Conservation (phyloP, 2,888 invertebrate genomes). For the Harpalus rubripes region DNA sequence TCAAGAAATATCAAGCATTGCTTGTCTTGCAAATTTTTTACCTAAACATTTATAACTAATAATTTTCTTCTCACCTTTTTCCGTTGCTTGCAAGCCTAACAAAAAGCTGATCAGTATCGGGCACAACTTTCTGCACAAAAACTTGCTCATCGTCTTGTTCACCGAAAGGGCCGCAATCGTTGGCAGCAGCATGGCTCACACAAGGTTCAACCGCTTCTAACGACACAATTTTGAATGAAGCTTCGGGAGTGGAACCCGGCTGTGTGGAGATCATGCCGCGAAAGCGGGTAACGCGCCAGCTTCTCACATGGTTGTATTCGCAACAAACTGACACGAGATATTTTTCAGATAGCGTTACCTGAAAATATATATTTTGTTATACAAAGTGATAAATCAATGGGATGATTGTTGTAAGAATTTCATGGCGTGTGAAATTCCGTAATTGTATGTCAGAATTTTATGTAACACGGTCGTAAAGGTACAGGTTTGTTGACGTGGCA, state of each 20-base stretch:
- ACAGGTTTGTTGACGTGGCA: no score
- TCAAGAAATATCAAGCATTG: no score
- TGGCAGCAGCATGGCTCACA: constrained; percentile 82
- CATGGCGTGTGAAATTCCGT: neutral
- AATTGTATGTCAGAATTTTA: neutral
- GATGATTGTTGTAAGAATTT: no score
- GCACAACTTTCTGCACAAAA: constrained; percentile 98
- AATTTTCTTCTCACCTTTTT: constrained; percentile 90
- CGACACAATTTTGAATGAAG: constrained; percentile 97
- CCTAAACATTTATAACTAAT: neutral
- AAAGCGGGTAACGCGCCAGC: constrained; percentile 98
- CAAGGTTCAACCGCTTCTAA: constrained; percentile 85
- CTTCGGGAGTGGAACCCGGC: constrained; percentile 97
- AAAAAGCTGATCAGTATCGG: constrained; percentile 96
- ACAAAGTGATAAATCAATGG: no score
- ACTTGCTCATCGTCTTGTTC: constrained; percentile 99
- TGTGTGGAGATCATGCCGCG: constrained; percentile 99
- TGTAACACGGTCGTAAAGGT: neutral
- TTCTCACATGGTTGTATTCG: constrained; percentile 98
- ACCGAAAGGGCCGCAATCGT: constrained; percentile 93
- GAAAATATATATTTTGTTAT: neutral
- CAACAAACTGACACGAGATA: constrained; percentile 97
- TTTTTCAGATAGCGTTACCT: constrained; percentile 96
- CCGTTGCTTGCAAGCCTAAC: constrained; percentile 97
- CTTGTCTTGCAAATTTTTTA: no score